Conservation (phyloP, 2,113 vertebrate species). For the Protomyctophum bolini region DNA sequence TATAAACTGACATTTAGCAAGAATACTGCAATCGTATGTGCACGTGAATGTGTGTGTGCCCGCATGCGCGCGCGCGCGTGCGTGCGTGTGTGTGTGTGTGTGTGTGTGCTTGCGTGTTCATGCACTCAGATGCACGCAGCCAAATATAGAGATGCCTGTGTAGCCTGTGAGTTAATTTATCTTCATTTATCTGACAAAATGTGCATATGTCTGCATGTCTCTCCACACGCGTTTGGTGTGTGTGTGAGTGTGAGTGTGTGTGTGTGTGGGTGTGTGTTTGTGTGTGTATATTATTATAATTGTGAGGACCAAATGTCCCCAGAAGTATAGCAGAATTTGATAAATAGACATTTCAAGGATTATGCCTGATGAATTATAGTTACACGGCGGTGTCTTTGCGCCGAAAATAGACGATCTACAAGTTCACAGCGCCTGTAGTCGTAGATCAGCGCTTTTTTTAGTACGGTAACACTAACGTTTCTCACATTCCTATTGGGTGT, state of each 20-base stretch:
- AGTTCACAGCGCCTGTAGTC: too few species aligned
- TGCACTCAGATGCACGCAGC: conserved; percentile 34
- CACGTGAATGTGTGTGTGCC: background rate
- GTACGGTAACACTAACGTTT: too few species aligned
- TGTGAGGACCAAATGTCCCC: too few species aligned
- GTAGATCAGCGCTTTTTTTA: too few species aligned
- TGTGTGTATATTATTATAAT: too few species aligned
- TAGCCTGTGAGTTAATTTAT: conserved; percentile 47
- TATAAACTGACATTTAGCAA: background rate
- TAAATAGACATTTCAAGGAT: too few species aligned
- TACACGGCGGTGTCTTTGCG: too few species aligned
- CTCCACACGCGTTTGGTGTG: conserved; percentile 18
- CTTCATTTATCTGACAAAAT: conserved; percentile 61
- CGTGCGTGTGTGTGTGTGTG: conserved; percentile 6
- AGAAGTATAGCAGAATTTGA: too few species aligned
- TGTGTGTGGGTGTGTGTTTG: background rate
- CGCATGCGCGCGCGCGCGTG: background rate
- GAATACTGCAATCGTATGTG: conserved; percentile 6
- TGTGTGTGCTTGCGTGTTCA: background rate
- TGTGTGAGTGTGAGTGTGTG: conserved; percentile 2
- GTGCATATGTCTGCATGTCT: conserved; percentile 69
- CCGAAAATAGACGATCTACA: too few species aligned
- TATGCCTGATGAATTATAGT: too few species aligned
- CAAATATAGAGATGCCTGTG: conserved; percentile 39
- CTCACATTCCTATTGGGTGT: conserved; percentile 73